A percentile compares a stretch with the other conserved stretches of the same genome.
phyloP scores from a whole-genome alignment of 2,888 invertebrate genomes.

The Monochamus alternatus region DNA sequence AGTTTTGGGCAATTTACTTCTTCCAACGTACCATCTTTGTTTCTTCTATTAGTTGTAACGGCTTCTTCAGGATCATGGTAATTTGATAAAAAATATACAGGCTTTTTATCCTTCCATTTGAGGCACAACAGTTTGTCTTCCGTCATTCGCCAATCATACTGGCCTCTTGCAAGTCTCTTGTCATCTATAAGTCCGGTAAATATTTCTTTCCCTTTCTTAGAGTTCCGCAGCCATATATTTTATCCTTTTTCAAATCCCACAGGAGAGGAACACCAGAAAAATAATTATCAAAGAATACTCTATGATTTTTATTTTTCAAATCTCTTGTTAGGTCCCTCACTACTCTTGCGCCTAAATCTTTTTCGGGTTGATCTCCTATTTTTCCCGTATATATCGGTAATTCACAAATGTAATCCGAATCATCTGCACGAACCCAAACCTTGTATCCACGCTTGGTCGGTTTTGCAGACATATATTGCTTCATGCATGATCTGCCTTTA shows the following conservation, averaged over 20 bases:
- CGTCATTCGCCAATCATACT: no score
- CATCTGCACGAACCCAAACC: no score
- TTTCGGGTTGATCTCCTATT: background rate
- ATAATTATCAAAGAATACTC: background rate
- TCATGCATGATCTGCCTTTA: no score
- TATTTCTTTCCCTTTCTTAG: background rate
- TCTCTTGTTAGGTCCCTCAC: background rate
- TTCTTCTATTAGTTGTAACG: background rate
- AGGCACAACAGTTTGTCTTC: background rate
- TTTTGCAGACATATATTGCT: no score
- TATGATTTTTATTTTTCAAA: background rate
- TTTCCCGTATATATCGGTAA: background rate
- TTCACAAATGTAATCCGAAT: no score
- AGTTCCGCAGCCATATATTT: background rate
- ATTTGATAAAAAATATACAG: background rate
- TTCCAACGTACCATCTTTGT: background rate
- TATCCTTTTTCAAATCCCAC: background rate
- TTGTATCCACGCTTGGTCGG: background rate
- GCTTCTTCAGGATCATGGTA: background rate
- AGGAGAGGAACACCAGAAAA: background rate
- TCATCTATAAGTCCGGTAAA: background rate
- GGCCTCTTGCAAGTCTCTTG: background rate
- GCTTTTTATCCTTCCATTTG: background rate
- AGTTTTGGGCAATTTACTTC: no score
- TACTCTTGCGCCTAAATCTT: background rate